Evolutionary conservation across 2,888 invertebrate species (phyloP).

Genomic region (Apoderus coryli): DNA sequence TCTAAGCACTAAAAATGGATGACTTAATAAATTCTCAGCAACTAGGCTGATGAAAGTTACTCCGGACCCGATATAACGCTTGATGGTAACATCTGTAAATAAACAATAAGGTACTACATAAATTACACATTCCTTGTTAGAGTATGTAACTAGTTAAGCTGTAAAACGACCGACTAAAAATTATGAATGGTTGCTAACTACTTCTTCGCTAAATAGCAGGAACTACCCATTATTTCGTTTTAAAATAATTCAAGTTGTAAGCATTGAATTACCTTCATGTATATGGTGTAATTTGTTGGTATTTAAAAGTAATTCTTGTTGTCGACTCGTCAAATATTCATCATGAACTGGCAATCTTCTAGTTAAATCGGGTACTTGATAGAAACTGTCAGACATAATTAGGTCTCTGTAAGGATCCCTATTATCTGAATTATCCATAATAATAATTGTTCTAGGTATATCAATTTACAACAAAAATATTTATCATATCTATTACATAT

Average conservation of each 20-base stretch:
- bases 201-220: too few species aligned
- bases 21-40: constrained; percentile 79
- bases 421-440: constrained; percentile 12
- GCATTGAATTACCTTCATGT: constrained; percentile 18
- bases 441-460: too few species aligned
- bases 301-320: constrained; percentile 12
- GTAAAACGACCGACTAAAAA: too few species aligned
- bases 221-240: too few species aligned
- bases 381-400: constrained; percentile 12
- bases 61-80: constrained; percentile 62
- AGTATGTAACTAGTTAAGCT: too few species aligned
- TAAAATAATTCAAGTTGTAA: too few species aligned
- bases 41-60: constrained; percentile 73
- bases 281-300: constrained; percentile 11
- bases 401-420: constrained; percentile 9
- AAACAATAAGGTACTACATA: constrained; percentile 20
- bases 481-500: too few species aligned
- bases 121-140: too few species aligned
- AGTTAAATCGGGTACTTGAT: constrained; percentile 17
- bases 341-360: constrained; percentile 18
- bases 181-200: too few species aligned
- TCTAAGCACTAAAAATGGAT: constrained; percentile 84
- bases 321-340: constrained; percentile 15
- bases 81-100: constrained; percentile 43
- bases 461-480: too few species aligned